Percentiles rank a stretch among this genome's conserved stretches.
These are phyloP conservation scores for Epizoanthus stellaris DNA, from an alignment of 92 coral and sea anemone species.

Conservation along the genomic window DNA sequence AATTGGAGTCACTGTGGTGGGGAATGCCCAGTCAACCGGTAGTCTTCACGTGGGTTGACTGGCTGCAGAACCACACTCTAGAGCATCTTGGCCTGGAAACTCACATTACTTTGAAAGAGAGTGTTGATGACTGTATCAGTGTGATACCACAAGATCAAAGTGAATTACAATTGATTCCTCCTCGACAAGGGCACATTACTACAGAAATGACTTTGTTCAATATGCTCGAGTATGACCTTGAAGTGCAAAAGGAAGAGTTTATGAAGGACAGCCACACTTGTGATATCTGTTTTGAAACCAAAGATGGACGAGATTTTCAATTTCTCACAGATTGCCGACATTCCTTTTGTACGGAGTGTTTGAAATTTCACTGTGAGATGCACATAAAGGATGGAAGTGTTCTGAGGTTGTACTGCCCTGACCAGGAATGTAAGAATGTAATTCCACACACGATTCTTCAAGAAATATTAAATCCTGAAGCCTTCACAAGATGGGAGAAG, in stretches of 20 bases:
- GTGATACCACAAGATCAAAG: background rate
- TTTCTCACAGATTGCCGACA: constrained; percentile 87
- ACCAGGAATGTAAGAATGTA: constrained; percentile 66
- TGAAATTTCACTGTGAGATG: constrained; percentile 79
- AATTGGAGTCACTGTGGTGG: constrained; percentile 69
- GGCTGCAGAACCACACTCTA: constrained; percentile 78
- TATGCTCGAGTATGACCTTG: constrained; percentile 86
- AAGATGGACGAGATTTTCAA: constrained; percentile 78
- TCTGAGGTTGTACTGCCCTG: constrained; percentile 76
- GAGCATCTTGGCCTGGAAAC: constrained; percentile 66
- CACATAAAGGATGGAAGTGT: constrained; percentile 88
- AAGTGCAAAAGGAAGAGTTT: constrained; percentile 69
- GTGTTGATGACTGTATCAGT: constrained; percentile 27
- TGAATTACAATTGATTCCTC: background rate
- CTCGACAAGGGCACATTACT: constrained; percentile 16
- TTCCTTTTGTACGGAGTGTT: constrained; percentile 85
- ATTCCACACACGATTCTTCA: constrained; percentile 79
- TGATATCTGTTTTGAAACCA: constrained; percentile 88
- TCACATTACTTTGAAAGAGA: constrained; percentile 64
- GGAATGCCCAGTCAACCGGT: constrained; percentile 68
- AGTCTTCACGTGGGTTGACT: constrained; percentile 91
- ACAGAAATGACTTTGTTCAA: constrained; percentile 70
- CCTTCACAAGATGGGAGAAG: constrained; percentile 85
- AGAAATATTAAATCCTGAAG: constrained; percentile 73
- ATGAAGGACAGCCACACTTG: constrained; percentile 74